Percentiles rank a stretch among this genome's conserved stretches.
Conservation (phyloP, 2,888 invertebrate genomes). For the Acleris laterana region DNA sequence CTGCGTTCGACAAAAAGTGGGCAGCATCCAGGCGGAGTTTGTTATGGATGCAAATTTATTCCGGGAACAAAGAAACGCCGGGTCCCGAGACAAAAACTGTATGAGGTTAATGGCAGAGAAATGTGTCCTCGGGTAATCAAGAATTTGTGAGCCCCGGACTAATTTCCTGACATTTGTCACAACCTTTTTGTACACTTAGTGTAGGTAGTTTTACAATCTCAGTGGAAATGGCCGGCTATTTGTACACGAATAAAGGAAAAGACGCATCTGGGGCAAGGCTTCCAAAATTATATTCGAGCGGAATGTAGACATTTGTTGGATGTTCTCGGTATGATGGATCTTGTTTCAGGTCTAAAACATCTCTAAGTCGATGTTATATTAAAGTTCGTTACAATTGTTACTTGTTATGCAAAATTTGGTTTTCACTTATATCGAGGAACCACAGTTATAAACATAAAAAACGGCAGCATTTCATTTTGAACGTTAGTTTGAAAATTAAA, state of each 20-base stretch:
- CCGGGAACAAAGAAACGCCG: slow-evolving; percentile 63
- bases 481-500: too few species aligned
- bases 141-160: slow-evolving; percentile 57
- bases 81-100: slow-evolving; percentile 68
- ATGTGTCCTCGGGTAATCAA: slow-evolving; percentile 63
- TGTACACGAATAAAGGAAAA: slow-evolving; percentile 9
- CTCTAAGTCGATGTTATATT: not conserved
- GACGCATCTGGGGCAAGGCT: not conserved
- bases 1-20: slow-evolving; percentile 62
- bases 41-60: slow-evolving; percentile 80
- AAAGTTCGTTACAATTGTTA: not conserved
- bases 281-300: not conserved
- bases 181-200: slow-evolving; percentile 50
- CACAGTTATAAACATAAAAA: too few species aligned
- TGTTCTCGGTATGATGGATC: not conserved
- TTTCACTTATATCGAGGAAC: too few species aligned
- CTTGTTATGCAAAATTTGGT: too few species aligned
- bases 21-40: slow-evolving; percentile 62
- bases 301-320: slow-evolving; percentile 1
- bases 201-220: slow-evolving; percentile 31
- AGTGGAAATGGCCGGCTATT: slow-evolving; percentile 13
- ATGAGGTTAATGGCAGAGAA: slow-evolving; percentile 58
- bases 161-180: slow-evolving; percentile 57
- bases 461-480: too few species aligned
- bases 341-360: not conserved